Conservation (phyloP, 2,113 vertebrate species). For the Erinaceus europaeus region DNA sequence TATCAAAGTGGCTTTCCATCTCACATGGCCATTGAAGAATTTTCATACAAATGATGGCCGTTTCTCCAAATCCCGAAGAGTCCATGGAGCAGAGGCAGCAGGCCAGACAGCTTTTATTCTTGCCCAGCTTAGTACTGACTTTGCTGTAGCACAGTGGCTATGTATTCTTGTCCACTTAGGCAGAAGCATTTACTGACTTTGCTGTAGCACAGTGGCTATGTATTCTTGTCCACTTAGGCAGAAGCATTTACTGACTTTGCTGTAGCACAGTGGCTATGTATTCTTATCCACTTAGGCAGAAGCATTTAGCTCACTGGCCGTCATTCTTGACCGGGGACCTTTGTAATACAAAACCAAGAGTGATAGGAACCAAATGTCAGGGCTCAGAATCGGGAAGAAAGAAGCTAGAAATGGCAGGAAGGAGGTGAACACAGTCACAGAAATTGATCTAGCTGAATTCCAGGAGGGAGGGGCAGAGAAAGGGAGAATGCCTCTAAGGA, state of each 20-base stretch:
- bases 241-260: neutral
- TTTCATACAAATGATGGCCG: neutral
- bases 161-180: too few relatives aligned
- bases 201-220: neutral
- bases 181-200: too few relatives aligned
- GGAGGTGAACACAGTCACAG: neutral
- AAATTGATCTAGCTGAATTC: neutral
- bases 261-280: neutral
- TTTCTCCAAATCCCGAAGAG: neutral
- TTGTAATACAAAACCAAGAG: neutral
- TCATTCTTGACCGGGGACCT: neutral
- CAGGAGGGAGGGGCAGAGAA: neutral
- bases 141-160: neutral
- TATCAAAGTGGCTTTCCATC: conserved; percentile 5
- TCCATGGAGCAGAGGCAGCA: neutral
- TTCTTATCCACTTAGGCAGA: neutral
- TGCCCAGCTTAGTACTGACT: neutral
- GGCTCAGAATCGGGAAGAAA: conserved; percentile 1
- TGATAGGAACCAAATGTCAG: neutral
- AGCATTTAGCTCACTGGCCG: neutral
- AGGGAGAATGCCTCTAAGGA: neutral
- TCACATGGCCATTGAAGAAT: conserved; percentile 1
- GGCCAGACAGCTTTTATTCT: neutral
- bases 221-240: too few relatives aligned
- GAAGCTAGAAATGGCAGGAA: neutral